Evolutionary conservation across 2,888 invertebrate species (phyloP), one percentile per base, ranked within the genome.

Genomic region (Oxycera nigricornis): DNA sequence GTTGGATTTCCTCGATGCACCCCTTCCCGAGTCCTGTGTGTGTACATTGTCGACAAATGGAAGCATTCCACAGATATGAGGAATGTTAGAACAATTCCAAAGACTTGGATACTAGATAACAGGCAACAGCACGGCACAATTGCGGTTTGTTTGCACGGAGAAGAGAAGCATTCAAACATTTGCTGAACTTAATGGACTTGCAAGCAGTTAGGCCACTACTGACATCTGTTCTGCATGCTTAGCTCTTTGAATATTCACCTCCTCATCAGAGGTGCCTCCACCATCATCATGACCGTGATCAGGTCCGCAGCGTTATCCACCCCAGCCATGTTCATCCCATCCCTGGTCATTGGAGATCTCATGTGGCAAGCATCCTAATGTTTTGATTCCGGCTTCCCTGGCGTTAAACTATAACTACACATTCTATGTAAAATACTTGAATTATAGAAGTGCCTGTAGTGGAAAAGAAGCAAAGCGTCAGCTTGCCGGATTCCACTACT

Each of bases 161-260:
- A 17, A n/a, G 52, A 52, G 52, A 31, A 72, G 46, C 73, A 73
- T 72, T 72, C 57, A 73, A 73, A 73, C 73, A 73, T 73, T 73
- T 73, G 73, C 73, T 59, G 59, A 73, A 61, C 73, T 61, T 73
- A 73, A 73, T 73, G 73, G 73, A 73, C 73, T 73, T 72, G 72
- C 70, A 70, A 70, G 55, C 46, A 70, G 70, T 70, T 70, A 70
- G 52, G 52, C 70, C 70, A 70, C 46, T 68, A 52, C 55, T 55
- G 31, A 55, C 70, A 70, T 70, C 70, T 70, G 70, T 70, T 70
- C 52, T 55, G 70, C 55, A 52, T 70, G 70, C 55, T 70, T 55
- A 55, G 55, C 31, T 70, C 70, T 55, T 65, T 70, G 52, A 70
- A 70, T 70, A 70, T 70, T 70, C 70, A 35, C 22, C 70, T 52